These are phyloP conservation scores for Petroica traversi DNA, from an alignment of 2,113 vertebrate genomes.

Conservation along the genomic window DNA sequence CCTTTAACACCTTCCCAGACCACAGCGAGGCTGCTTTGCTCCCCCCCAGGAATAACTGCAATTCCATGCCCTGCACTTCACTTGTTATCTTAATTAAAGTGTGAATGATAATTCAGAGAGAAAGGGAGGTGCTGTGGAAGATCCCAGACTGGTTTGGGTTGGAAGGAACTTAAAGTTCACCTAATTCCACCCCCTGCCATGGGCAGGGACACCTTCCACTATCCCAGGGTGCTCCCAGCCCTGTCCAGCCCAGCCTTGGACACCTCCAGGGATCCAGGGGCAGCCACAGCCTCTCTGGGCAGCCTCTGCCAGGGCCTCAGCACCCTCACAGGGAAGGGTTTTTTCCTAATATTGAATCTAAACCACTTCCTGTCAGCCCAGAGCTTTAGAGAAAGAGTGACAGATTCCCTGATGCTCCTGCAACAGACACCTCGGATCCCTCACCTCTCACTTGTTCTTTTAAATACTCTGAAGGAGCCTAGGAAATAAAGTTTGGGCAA, in stretches of 20 bases:
- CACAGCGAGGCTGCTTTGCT: neutral
- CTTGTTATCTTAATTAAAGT: fast-evolving
- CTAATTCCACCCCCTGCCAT: neutral
- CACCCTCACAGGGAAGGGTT: neutral
- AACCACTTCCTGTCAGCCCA: neutral
- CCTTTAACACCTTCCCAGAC: neutral
- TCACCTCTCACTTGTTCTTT: neutral
- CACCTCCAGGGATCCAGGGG: neutral
- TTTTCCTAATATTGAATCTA: neutral
- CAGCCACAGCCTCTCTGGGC: neutral
- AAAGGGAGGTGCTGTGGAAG: neutral
- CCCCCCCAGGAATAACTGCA: neutral
- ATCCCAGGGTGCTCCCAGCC: neutral
- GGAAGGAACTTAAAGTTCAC: neutral
- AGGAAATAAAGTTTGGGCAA: neutral
- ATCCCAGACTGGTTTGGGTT: neutral
- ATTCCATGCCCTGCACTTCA: neutral
- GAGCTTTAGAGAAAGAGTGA: neutral
- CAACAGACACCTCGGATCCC: neutral
- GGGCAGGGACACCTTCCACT: neutral
- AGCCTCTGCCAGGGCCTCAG: fast-evolving
- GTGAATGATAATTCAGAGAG: neutral
- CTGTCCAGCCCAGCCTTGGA: fast-evolving
- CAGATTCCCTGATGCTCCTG: neutral
- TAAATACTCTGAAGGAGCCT: neutral